Conservation (phyloP, 1,140 invertebrate species). For the Helicoverpa zea region DNA sequence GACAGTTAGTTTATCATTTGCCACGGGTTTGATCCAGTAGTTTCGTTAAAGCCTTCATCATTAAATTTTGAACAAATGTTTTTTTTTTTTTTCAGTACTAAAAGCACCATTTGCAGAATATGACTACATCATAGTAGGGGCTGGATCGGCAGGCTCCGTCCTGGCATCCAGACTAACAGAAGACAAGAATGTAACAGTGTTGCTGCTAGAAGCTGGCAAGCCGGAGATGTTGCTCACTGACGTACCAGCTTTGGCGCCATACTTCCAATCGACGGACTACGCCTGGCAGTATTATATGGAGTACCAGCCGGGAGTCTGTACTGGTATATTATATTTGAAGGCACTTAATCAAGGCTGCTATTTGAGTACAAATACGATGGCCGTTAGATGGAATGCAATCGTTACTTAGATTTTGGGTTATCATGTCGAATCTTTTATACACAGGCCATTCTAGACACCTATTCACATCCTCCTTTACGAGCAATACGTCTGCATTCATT, state of each 20-base stretch:
- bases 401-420: too few species aligned
- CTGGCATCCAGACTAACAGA: slow-evolving; percentile 89
- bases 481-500: not conserved
- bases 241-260: slow-evolving; percentile 88
- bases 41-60: too few species aligned
- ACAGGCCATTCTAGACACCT: too few species aligned
- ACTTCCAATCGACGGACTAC: slow-evolving; percentile 88
- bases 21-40: too few species aligned
- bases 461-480: not conserved
- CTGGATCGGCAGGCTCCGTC: slow-evolving; percentile 88
- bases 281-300: slow-evolving; percentile 92
- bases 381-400: too few species aligned
- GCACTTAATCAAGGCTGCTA: too few species aligned
- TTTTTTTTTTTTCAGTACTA: slow-evolving; percentile 63
- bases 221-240: slow-evolving; percentile 90
- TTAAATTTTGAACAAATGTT: too few species aligned
- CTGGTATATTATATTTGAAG: slow-evolving; percentile 68
- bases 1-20: too few species aligned
- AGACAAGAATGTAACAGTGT: slow-evolving; percentile 87
- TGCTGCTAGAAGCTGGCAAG: slow-evolving; percentile 89
- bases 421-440: too few species aligned
- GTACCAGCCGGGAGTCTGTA: slow-evolving; percentile 88
- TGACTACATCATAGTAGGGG: slow-evolving; percentile 96
- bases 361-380: too few species aligned
- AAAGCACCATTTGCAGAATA: slow-evolving; percentile 86